Evolutionary conservation across 2,113 vertebrate species (phyloP).

Genomic region (Brienomyrus longianalis): DNA sequence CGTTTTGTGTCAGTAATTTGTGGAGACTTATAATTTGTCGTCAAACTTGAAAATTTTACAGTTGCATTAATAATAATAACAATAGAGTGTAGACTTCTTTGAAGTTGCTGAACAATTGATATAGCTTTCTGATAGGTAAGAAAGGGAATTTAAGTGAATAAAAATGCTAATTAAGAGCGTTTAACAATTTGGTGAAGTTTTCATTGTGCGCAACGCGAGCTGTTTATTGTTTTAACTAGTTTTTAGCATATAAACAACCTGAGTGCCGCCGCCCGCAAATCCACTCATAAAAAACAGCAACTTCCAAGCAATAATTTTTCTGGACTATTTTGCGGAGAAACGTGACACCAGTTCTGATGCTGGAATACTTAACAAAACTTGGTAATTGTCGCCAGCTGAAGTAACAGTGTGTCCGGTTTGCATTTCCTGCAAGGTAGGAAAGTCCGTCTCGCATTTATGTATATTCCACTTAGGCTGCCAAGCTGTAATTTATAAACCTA

Average conservation of each 20-base stretch:
- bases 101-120: background rate
- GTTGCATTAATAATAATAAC: background rate
- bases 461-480: background rate
- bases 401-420: background rate
- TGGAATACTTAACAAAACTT: background rate
- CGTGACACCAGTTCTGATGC: background rate
- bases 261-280: background rate
- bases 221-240: background rate
- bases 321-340: background rate
- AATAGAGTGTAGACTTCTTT: background rate
- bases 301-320: background rate
- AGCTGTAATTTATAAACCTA: background rate
- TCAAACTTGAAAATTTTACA: background rate
- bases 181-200: background rate
- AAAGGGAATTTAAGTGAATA: background rate
- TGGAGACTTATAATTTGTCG: background rate
- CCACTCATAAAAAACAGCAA: background rate
- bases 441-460: background rate
- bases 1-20: background rate
- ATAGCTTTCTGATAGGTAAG: background rate
- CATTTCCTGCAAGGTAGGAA: background rate
- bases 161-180: background rate
- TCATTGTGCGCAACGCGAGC: background rate
- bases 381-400: background rate
- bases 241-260: background rate